phyloP scores from a whole-genome alignment of 2,113 vertebrate species.

The Odocoileus hemionus region DNA sequence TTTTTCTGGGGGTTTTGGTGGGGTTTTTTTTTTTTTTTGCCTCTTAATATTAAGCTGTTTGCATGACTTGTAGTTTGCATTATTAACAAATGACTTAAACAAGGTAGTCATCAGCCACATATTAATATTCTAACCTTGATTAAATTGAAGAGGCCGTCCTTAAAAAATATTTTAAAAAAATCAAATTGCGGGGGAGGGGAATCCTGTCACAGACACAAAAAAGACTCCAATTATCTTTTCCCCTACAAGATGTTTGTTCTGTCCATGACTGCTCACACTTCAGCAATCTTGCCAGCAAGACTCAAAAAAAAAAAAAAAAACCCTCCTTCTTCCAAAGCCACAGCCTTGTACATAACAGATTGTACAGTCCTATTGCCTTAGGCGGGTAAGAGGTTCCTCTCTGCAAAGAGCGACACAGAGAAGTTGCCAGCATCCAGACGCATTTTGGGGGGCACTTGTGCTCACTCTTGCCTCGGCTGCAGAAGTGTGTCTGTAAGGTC shows the following conservation, averaged over 20 bases:
- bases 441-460: conserved; percentile 50
- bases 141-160: conserved; percentile 65
- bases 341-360: conserved; percentile 84
- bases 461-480: conserved; percentile 47
- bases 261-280: conserved; percentile 88
- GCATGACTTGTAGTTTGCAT: conserved; percentile 56
- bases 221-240: conserved; percentile 87
- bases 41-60: conserved; percentile 61
- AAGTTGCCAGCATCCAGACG: conserved; percentile 75
- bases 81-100: conserved; percentile 68
- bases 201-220: conserved; percentile 78
- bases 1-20: conserved; percentile 11
- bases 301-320: conserved; percentile 78
- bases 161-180: conserved; percentile 69
- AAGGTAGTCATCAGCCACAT: conserved; percentile 70
- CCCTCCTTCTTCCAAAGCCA: conserved; percentile 77
- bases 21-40: neutral
- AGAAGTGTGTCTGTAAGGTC: neutral
- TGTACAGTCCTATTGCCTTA: conserved; percentile 83
- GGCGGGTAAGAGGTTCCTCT: conserved; percentile 81
- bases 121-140: conserved; percentile 72
- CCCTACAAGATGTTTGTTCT: conserved; percentile 87
- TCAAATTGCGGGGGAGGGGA: conserved; percentile 74
- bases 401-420: conserved; percentile 57
- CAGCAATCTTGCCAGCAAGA: conserved; percentile 86